phyloP scores from a whole-genome alignment of 1,140 invertebrate species.

The Drosophila nasuta region DNA sequence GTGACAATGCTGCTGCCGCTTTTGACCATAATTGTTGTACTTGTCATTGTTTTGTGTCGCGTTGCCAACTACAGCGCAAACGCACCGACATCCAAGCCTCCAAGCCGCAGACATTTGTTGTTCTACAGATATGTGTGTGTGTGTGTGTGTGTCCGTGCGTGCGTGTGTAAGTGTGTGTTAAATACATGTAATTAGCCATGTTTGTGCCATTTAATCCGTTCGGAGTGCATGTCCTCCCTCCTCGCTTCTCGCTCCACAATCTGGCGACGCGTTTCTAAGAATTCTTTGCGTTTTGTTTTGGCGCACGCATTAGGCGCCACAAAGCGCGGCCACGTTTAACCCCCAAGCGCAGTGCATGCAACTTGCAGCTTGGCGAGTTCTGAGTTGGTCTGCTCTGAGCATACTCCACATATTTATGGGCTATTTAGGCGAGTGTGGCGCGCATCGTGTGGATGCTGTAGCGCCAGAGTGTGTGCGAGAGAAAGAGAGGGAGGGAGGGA shows the following conservation, averaged over 20 bases:
- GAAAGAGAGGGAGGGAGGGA: slow-evolving; percentile 5
- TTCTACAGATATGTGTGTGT: background rate
- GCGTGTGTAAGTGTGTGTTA: slow-evolving; percentile 61
- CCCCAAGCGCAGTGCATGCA: slow-evolving; percentile 60
- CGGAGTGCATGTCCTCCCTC: slow-evolving; percentile 49
- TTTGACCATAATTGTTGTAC: slow-evolving; percentile 78
- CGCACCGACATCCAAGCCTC: slow-evolving; percentile 39
- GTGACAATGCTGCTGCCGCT: slow-evolving; percentile 63
- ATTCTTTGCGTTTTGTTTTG: slow-evolving; percentile 80
- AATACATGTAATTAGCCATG: slow-evolving; percentile 83
- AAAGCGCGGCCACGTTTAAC: slow-evolving; percentile 75
- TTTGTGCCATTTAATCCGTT: slow-evolving; percentile 81
- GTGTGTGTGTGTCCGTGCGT: slow-evolving; percentile 6
- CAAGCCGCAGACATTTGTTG: slow-evolving; percentile 19
- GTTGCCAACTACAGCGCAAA: slow-evolving; percentile 55
- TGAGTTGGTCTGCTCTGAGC: slow-evolving; percentile 42
- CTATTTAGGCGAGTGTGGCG: slow-evolving; percentile 71
- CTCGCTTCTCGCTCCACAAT: background rate
- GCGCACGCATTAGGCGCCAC: slow-evolving; percentile 81
- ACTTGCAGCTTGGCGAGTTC: background rate
- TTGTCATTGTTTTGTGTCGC: slow-evolving; percentile 74
- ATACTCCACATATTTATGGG: slow-evolving; percentile 83
- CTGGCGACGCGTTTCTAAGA: slow-evolving; percentile 80
- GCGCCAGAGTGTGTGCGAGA: background rate
- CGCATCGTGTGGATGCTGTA: slow-evolving; percentile 71